Conservation (phyloP, 2,888 invertebrate genomes). For the Lasioglossum pauxillum region DNA sequence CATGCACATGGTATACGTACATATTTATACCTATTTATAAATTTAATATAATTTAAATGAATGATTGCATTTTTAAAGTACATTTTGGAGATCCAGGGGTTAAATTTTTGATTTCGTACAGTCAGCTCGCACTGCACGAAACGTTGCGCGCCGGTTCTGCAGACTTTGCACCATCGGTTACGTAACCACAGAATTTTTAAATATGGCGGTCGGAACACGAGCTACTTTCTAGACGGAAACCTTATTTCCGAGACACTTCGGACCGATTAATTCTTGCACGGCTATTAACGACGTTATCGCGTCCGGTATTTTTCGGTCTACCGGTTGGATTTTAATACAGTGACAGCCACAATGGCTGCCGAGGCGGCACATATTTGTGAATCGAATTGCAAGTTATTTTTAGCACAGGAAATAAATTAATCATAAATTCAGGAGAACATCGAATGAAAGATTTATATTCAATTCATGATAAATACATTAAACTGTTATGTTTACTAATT, state of each 20-base stretch:
- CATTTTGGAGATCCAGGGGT: not conserved
- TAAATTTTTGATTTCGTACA: not conserved
- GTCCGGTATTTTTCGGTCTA: not conserved
- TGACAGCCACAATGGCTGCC: not conserved
- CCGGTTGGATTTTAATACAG: not conserved
- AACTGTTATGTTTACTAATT: not conserved
- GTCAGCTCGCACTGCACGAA: not conserved
- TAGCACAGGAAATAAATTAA: not conserved
- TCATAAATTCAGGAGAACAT: not conserved
- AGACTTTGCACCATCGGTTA: constrained; percentile 15
- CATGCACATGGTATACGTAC: too few relatives aligned
- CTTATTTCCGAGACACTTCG: constrained; percentile 11
- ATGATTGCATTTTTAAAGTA: too few relatives aligned
- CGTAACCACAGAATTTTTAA: constrained; percentile 31
- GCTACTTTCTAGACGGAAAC: constrained; percentile 32
- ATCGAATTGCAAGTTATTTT: not conserved
- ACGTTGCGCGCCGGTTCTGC: not conserved
- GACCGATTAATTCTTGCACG: constrained; percentile 1
- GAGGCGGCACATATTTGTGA: not conserved
- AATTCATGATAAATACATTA: too few relatives aligned
- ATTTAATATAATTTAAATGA: too few relatives aligned
- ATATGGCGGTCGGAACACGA: constrained; percentile 20
- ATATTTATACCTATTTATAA: too few relatives aligned
- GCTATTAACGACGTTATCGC: not conserved
- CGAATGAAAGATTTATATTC: too few relatives aligned